Conservation (phyloP, 2,113 vertebrate species). For the Ictalurus furcatus region DNA sequence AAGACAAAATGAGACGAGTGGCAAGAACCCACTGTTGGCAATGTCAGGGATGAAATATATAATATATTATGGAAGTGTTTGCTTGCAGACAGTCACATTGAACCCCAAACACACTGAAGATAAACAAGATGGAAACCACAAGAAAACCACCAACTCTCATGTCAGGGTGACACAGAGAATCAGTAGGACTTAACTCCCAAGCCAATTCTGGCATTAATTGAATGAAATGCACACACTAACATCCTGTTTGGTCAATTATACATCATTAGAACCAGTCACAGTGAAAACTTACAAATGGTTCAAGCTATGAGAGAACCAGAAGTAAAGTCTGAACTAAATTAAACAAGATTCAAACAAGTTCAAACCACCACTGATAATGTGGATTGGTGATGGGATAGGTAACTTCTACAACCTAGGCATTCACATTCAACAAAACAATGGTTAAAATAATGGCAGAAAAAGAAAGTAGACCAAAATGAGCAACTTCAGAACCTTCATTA, state of each 20-base stretch:
- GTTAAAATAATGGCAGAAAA: background rate
- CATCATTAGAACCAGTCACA: background rate
- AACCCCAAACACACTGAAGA: slow-evolving; percentile 41
- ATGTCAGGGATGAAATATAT: slow-evolving; percentile 45
- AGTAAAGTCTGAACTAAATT: background rate
- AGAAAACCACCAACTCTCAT: slow-evolving; percentile 31
- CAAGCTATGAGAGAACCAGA: background rate
- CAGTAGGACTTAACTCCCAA: background rate
- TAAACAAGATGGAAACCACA: slow-evolving; percentile 42
- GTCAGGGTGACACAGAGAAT: background rate
- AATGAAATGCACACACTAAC: background rate
- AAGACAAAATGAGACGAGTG: slow-evolving; percentile 9
- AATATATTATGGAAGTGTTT: slow-evolving; percentile 56
- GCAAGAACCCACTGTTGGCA: slow-evolving; percentile 41
- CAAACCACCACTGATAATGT: background rate
- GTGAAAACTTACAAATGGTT: background rate
- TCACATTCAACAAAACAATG: background rate
- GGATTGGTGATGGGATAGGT: background rate
- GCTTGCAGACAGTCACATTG: slow-evolving; percentile 55
- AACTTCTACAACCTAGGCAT: background rate
- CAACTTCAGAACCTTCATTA: background rate
- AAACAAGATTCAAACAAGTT: background rate
- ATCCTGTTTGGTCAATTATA: background rate
- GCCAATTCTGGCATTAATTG: background rate
- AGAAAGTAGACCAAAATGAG: background rate